Base-by-base conservation (phyloP, 1,140 invertebrate species). In the Sycobia sp. region DNA sequence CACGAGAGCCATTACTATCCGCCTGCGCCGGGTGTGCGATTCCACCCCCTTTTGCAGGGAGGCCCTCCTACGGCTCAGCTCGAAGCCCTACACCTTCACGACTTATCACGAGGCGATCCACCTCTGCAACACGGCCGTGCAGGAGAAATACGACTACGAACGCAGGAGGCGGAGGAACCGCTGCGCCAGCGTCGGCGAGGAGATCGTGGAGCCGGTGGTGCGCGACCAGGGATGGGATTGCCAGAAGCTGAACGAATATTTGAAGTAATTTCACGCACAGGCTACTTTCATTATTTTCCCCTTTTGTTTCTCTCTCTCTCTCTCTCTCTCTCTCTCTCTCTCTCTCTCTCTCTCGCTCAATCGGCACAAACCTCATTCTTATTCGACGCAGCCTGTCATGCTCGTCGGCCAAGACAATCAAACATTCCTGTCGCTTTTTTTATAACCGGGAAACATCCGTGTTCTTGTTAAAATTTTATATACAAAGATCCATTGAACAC, bases 71-170 rank as follows among this genome's bases (percentile, higher is more conserved):
- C 84, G 94, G 61, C 96, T 97, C 77, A 95, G 93, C 76, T 94
- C 94, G 0, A 91, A 94, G 76, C 88, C 90, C 55, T 97, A 91
- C 77, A 90, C 87, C 43, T 84, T 95, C 43, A 86, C 87, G 34
- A 90, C 90, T 77, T 90, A 93, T 72, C 89, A 95, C 73, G 93
- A 95, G 79, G 91, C 91, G 0, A 89, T 96, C 68, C 94, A 97
- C 79, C 82, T 97, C 55, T 95, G 93, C 51, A 97, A 97, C 77
- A 95, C 96, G 73, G 90, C 93, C 8, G 88, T 97, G 39, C 94
- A 97, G 80, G 89, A 88, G 70, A 88, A 90, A 71, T 96, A 95
- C 73, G 87, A 84, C 71, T 93, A 90, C 73, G 72, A 76, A 49
- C 68, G 67, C 29, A 49, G 69, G 25, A 60, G 70, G 27, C 65